phyloP scores from a whole-genome alignment of 2,797 vertebrate genomes.

The Eidolon dupreanum region DNA sequence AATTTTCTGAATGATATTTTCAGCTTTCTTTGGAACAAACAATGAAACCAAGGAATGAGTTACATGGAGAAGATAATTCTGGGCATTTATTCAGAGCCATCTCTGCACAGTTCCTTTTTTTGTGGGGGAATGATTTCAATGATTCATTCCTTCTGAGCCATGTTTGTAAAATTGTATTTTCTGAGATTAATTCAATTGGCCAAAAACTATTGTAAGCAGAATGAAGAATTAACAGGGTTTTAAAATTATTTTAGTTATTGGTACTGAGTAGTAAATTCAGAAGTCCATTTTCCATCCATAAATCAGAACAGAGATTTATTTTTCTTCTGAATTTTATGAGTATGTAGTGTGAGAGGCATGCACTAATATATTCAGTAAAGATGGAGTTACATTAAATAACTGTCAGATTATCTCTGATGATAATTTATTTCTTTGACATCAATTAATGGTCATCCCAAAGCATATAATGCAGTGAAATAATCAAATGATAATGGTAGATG shows the following conservation, averaged over 20 bases:
- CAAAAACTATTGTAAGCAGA: slow-evolving; percentile 52
- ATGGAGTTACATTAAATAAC: slow-evolving; percentile 39
- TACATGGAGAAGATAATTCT: not conserved
- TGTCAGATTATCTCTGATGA: not conserved
- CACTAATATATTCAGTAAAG: slow-evolving; percentile 37
- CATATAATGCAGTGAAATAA: not conserved
- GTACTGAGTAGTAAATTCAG: slow-evolving; percentile 48
- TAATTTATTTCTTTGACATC: slow-evolving; percentile 23
- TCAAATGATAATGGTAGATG: not conserved
- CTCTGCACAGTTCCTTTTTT: not conserved
- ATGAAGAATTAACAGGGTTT: slow-evolving; percentile 62
- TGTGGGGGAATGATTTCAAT: not conserved
- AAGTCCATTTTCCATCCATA: slow-evolving; percentile 63
- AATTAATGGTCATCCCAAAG: not conserved
- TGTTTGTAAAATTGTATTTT: slow-evolving; percentile 39
- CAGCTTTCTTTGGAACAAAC: slow-evolving; percentile 21
- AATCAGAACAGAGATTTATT: not conserved
- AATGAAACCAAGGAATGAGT: not conserved
- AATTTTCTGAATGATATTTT: slow-evolving; percentile 55
- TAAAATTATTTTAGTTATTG: slow-evolving; percentile 63
- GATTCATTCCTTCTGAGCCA: slow-evolving; percentile 49
- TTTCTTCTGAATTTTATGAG: not conserved
- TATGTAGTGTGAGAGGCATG: not conserved
- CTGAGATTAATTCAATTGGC: slow-evolving; percentile 57
- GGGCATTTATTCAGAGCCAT: not conserved